Evolutionary conservation across 2,113 vertebrate genomes (phyloP), one percentile per base, ranked within the genome.

Genomic region (Sander vitreus): DNA sequence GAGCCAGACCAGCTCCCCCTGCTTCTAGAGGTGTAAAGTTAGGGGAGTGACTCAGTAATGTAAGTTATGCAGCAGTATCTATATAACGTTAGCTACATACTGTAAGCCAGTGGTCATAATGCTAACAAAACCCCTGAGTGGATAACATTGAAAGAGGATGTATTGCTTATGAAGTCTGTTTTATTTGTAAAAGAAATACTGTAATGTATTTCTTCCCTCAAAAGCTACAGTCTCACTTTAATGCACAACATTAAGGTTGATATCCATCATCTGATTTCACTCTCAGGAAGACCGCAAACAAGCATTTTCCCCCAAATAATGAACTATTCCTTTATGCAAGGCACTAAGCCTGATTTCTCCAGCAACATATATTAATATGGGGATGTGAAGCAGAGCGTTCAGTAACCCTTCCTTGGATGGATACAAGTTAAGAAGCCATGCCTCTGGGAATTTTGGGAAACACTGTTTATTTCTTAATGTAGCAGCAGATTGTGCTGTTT

Each of bases 391-490:
- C 39, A 10, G 39, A 39, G 39, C 2, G 10, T 25, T 71, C 60
- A 23, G 58, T 50, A n/a, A 55, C 33, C 11, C 43, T 15, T 54
- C 30, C 14, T 36, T 14, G 18, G 15, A n/a, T 8, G 6, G 13
- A 50, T 14, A 3, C 27, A 45, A 45, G 3, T 74, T 4, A 13
- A 48, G 45, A 45, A 39, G 51, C 5, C 10, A 13, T 53, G 8
- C 68, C 59, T 30, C 58, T 64, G 86, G 84, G 83, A 86, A 76
- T 78, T 63, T 36, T 92, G 86, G 80, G 89, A 81, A 90, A 86
- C 13, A 3, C 43, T 33, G 45, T 68, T 69, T 73, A 23, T 72
- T 48, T 80, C 27, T 66, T 66, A 62, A n/a, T 50, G 16, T 64
- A 55, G 59, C 39, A 50, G 60, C 39, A 39, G 60, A 59, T 53